phyloP scores from a whole-genome alignment of 2,797 vertebrate species.

The Amphiprion clarkii region DNA sequence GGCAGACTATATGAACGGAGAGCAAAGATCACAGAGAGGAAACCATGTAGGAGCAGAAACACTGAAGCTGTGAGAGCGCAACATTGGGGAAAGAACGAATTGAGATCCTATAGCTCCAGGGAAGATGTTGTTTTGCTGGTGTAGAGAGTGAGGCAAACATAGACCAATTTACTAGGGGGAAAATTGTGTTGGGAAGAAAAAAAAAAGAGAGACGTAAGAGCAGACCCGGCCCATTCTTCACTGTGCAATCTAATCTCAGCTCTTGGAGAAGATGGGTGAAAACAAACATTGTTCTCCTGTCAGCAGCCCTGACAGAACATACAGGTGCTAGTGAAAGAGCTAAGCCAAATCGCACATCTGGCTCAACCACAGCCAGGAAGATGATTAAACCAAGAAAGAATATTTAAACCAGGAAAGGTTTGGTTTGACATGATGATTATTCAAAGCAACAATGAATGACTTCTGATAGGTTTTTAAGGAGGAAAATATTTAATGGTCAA shows the following conservation, averaged over 20 bases:
- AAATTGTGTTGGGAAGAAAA: conserved; percentile 72
- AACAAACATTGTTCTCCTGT: conserved; percentile 79
- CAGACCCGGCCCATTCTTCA: conserved; percentile 78
- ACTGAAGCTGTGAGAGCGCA: conserved; percentile 55
- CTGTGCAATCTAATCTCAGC: conserved; percentile 81
- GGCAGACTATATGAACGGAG: conserved; percentile 33
- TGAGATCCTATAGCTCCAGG: conserved; percentile 76
- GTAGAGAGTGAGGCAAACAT: conserved; percentile 75
- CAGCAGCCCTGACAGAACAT: conserved; percentile 65
- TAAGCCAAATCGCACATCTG: conserved; percentile 47
- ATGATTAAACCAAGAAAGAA: conserved; percentile 47
- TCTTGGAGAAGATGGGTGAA: conserved; percentile 72
- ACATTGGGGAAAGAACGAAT: conserved; percentile 67
- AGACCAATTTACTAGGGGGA: conserved; percentile 82
- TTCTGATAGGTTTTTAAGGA: conserved; percentile 46
- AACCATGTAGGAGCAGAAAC: conserved; percentile 57
- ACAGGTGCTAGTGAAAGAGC: conserved; percentile 56
- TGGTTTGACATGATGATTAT: conserved; percentile 63
- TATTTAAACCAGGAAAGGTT: conserved; percentile 30
- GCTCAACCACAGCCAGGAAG: conserved; percentile 9
- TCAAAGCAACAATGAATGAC: conserved; percentile 57
- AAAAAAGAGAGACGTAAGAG: conserved; percentile 55
- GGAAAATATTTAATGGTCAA: conserved; percentile 43
- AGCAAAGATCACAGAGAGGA: conserved; percentile 66
- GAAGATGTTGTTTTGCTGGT: conserved; percentile 79